Evolutionary conservation across 2,797 vertebrate genomes (phyloP).

Genomic region (Rhyacichthys aspro): DNA sequence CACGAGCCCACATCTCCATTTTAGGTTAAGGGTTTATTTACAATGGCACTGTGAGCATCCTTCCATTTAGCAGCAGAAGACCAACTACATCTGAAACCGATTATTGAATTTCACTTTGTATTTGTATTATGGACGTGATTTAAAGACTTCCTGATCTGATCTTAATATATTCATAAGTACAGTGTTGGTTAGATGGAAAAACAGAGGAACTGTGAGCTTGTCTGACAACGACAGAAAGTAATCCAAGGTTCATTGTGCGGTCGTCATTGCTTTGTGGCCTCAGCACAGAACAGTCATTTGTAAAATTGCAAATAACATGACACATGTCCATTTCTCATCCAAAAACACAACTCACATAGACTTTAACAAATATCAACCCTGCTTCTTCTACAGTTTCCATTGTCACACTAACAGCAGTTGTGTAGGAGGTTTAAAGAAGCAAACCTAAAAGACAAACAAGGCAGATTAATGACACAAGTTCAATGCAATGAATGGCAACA

Average conservation of each 20-base stretch:
- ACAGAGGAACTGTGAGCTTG: neutral
- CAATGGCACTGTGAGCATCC: slow-evolving; percentile 33
- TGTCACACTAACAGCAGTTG: neutral
- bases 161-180: neutral
- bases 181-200: no score
- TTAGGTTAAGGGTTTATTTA: slow-evolving; percentile 62
- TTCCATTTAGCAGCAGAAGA: slow-evolving; percentile 19
- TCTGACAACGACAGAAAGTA: neutral
- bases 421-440: neutral
- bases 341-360: neutral
- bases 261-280: slow-evolving; percentile 8
- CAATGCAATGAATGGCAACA: no score
- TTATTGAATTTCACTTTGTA: slow-evolving; percentile 9
- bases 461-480: neutral
- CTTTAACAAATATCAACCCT: neutral
- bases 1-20: slow-evolving; percentile 39
- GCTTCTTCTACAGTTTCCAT: neutral
- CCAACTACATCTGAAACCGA: slow-evolving; percentile 49
- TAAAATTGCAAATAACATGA: slow-evolving; percentile 6
- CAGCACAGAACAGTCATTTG: slow-evolving; percentile 5
- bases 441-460: slow-evolving; percentile 9
- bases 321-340: slow-evolving; percentile 11
- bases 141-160: neutral
- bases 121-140: neutral
- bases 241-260: neutral